Evolutionary conservation across 2,888 invertebrate genomes (phyloP).

Genomic region (Crocallis elinguaria): DNA sequence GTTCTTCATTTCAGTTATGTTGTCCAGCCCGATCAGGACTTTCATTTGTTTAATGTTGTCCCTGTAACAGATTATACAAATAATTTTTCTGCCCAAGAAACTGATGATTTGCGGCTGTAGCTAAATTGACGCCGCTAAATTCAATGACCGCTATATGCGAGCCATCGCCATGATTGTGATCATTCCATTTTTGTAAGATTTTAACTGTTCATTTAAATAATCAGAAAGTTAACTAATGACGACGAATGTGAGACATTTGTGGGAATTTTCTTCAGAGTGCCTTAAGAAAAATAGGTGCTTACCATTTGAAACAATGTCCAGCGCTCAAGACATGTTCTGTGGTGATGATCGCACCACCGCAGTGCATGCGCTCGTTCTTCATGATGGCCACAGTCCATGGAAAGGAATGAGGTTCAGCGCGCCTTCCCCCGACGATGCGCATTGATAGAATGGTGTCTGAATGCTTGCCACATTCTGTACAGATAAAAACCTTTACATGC

Average conservation of each 20-base stretch:
- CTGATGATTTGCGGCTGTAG: no score
- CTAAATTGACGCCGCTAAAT: no score
- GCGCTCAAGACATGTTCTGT: conserved; percentile 82
- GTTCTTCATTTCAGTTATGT: conserved; percentile 58
- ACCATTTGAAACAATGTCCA: conserved; percentile 86
- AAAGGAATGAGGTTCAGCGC: conserved; percentile 76
- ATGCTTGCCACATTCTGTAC: conserved; percentile 78
- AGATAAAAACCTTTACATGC: no score
- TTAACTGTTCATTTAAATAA: no score
- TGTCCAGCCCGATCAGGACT: conserved; percentile 77
- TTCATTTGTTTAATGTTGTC: conserved; percentile 62
- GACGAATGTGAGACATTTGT: no score
- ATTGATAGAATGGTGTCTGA: conserved; percentile 86
- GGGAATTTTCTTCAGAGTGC: background rate
- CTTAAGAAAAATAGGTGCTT: background rate
- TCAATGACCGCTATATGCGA: no score
- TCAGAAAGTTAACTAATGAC: no score
- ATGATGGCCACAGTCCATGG: conserved; percentile 85
- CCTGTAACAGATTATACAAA: no score
- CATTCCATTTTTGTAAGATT: no score
- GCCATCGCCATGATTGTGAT: no score
- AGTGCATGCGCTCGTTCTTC: conserved; percentile 72
- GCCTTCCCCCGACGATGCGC: conserved; percentile 83
- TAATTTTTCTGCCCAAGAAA: no score
- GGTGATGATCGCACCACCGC: conserved; percentile 84